These are phyloP conservation scores for Perdita meconis DNA, from an alignment of 2,888 invertebrate species.

Conservation along the genomic window DNA sequence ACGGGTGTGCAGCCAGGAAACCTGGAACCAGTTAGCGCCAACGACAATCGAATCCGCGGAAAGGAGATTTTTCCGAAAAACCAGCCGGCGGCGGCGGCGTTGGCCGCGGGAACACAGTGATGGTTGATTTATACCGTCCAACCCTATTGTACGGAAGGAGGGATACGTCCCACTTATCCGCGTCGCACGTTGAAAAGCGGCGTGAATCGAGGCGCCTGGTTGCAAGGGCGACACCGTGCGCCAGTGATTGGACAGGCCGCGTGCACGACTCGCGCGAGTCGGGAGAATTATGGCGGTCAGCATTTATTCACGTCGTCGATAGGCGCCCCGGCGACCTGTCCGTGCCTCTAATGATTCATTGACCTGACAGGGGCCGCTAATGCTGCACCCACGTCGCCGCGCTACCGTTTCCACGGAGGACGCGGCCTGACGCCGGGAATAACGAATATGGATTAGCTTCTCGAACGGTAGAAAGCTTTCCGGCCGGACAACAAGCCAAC, in stretches of 20 bases:
- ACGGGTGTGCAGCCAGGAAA: background rate
- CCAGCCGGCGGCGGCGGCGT: slow-evolving; percentile 23
- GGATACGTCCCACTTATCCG: slow-evolving; percentile 68
- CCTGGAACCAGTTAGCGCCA: slow-evolving; percentile 3
- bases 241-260: slow-evolving; percentile 56
- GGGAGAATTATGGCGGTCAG: slow-evolving; percentile 75
- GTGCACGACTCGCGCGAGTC: slow-evolving; percentile 39
- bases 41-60: slow-evolving; percentile 16
- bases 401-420: slow-evolving; percentile 68
- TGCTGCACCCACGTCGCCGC: slow-evolving; percentile 70
- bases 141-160: slow-evolving; percentile 55
- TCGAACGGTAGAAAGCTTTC: slow-evolving; percentile 39
- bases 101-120: slow-evolving; percentile 42
- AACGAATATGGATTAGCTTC: slow-evolving; percentile 55
- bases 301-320: slow-evolving; percentile 77
- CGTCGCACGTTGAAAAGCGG: slow-evolving; percentile 60
- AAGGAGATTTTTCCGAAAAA: slow-evolving; percentile 25
- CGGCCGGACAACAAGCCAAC: slow-evolving; percentile 40
- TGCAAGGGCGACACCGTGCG: slow-evolving; percentile 51
- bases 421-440: slow-evolving; percentile 31
- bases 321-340: slow-evolving; percentile 71
- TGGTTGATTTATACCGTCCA: slow-evolving; percentile 66
- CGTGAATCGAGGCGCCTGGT: slow-evolving; percentile 63
- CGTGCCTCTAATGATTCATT: slow-evolving; percentile 76
- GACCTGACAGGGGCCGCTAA: slow-evolving; percentile 72